Evolutionary conservation across 2,113 vertebrate genomes (phyloP).

Genomic region (Neolamprologus longior): DNA sequence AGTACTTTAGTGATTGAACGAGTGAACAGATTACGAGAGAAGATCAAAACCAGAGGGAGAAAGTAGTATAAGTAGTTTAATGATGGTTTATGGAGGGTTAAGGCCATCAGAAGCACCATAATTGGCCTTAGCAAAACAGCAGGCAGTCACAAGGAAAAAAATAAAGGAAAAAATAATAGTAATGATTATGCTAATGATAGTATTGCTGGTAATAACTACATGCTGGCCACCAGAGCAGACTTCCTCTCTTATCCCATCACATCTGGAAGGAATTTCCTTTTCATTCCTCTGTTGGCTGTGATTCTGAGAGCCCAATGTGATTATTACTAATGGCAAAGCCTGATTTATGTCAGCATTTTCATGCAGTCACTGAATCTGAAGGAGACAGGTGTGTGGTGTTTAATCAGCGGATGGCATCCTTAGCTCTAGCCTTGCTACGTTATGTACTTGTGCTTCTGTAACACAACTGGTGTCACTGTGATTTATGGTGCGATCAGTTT

Average conservation of each 20-base stretch:
- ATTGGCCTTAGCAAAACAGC: slow-evolving; percentile 25
- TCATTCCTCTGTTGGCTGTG: not conserved
- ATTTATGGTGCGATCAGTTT: not conserved
- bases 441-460: not conserved
- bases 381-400: not conserved
- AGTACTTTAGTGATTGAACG: not conserved
- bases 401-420: not conserved
- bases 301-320: not conserved
- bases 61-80: not conserved
- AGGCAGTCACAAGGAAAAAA: not conserved
- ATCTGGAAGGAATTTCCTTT: not conserved
- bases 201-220: slow-evolving; percentile 13
- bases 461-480: not conserved
- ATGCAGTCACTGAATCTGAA: not conserved
- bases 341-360: not conserved
- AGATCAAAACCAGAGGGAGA: not conserved
- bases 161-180: not conserved
- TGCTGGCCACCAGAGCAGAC: not conserved
- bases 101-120: slow-evolving; percentile 10
- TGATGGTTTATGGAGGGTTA: slow-evolving; percentile 14
- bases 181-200: slow-evolving; percentile 15
- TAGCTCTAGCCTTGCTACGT: not conserved
- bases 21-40: not conserved
- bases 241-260: not conserved
- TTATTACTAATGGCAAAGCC: not conserved